phyloP scores from a whole-genome alignment of 2,797 vertebrate species.

The Sylvilagus floridanus region DNA sequence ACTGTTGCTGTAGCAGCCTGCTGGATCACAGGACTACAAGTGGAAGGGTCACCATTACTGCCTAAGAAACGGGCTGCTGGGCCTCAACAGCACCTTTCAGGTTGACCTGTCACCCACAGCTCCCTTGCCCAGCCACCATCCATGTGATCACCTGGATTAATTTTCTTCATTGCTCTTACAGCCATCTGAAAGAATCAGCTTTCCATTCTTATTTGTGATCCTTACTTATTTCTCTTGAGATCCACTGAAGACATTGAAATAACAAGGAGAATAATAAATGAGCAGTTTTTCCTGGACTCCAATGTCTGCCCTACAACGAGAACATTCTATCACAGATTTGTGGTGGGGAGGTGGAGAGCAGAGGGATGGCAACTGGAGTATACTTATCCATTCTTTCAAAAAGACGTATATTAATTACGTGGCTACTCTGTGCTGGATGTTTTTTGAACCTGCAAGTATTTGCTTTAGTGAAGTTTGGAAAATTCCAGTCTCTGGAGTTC shows the following conservation, averaged over 20 bases:
- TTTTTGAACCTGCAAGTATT: not conserved
- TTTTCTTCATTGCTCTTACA: not conserved
- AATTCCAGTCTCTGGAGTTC: not conserved
- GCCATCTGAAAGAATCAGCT: not conserved
- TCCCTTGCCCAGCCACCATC: rapidly evolving
- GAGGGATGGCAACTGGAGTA: no score
- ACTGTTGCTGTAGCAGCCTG: not conserved
- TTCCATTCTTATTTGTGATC: not conserved
- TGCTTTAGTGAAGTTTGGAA: conserved; percentile 35
- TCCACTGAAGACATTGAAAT: not conserved
- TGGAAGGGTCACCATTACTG: rapidly evolving
- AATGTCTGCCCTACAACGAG: not conserved
- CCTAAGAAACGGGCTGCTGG: rapidly evolving
- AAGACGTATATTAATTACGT: not conserved
- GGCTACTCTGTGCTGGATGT: not conserved
- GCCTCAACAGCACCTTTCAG: not conserved
- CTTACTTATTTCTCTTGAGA: not conserved
- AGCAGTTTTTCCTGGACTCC: not conserved
- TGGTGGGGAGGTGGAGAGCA: not conserved
- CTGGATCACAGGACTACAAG: not conserved
- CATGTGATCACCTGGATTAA: no score
- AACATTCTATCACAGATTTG: not conserved
- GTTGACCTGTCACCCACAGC: not conserved
- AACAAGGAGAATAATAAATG: not conserved
- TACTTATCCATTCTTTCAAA: not conserved